Conservation (phyloP, 2,113 vertebrate species). For the Hippoglossus stenolepis region DNA sequence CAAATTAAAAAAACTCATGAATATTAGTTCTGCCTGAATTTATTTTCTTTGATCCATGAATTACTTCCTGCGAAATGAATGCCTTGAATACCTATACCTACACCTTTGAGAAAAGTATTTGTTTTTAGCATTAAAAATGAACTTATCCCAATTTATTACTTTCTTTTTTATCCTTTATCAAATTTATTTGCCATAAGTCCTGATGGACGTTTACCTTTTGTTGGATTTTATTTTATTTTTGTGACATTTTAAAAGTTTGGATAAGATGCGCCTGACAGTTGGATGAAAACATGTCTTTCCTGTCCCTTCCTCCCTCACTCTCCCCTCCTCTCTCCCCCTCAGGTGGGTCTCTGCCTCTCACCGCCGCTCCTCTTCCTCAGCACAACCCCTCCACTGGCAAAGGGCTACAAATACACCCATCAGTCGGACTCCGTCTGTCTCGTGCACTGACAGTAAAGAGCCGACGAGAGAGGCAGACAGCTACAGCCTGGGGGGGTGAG, state of each 20-base stretch:
- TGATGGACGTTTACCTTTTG: neutral
- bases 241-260: constrained; percentile 37
- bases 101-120: too few relatives aligned
- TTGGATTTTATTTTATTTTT: neutral
- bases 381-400: constrained; percentile 75
- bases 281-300: constrained; percentile 14
- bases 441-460: constrained; percentile 67
- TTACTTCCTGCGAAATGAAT: too few relatives aligned
- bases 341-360: constrained; percentile 54
- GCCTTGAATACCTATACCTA: too few relatives aligned
- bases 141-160: too few relatives aligned
- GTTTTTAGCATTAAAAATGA: too few relatives aligned
- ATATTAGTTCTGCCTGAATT: too few relatives aligned
- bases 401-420: constrained; percentile 80
- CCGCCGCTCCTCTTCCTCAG: constrained; percentile 33
- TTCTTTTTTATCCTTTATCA: neutral
- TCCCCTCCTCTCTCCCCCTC: constrained; percentile 57
- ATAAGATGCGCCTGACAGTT: constrained; percentile 42
- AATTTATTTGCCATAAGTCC: neutral
- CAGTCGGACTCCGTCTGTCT: constrained; percentile 59
- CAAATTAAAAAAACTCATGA: too few relatives aligned
- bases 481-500: constrained; percentile 21
- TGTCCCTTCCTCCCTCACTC: neutral
- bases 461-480: constrained; percentile 44
- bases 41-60: too few relatives aligned